Evolutionary conservation across 1,140 invertebrate species (phyloP), one percentile per base, ranked within the genome.

Genomic region (Ceratosolen fusciceps): DNA sequence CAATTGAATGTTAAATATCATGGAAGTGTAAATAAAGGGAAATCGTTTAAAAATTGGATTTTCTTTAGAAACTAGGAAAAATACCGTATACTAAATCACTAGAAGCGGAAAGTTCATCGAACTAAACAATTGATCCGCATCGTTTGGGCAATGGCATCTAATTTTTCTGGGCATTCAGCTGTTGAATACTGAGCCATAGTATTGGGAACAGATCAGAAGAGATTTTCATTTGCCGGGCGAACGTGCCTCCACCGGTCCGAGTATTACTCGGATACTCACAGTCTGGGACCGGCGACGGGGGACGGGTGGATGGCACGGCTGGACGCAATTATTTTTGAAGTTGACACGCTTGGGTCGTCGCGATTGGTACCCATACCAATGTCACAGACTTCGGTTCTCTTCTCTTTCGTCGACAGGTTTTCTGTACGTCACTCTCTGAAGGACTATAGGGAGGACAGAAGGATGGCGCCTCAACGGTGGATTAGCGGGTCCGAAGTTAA

Each of bases 401-500:
- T 76, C 43, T 58, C 3, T 70, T 60, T 49, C 58, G 16, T 16
- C n/a, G n/a, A n/a, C n/a, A n/a, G n/a, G n/a, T n/a, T n/a, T n/a
- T n/a, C n/a, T n/a, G n/a, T n/a, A n/a, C n/a, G n/a, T n/a, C n/a
- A n/a, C n/a, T n/a, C n/a, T n/a, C n/a, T n/a, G n/a, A n/a, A n/a
- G n/a, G n/a, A n/a, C n/a, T n/a, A n/a, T n/a, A n/a, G n/a, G n/a
- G n/a, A n/a, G n/a, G n/a, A n/a, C n/a, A n/a, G n/a, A n/a, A n/a
- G n/a, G n/a, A n/a, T n/a, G n/a, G n/a, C n/a, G n/a, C n/a, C n/a
- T n/a, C n/a, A 8, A 39, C 2, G 7, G 34, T 1, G 7, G 16
- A 37, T 21, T 1, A 56, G 34, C 60, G 54, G 21, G 2, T 14
- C 1, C 76, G 60, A 81, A 73, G 82, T 86, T 86, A 85, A 86